Evolutionary conservation across 2,797 vertebrate genomes (phyloP).

Genomic region (Hypotaenidia okinawae): DNA sequence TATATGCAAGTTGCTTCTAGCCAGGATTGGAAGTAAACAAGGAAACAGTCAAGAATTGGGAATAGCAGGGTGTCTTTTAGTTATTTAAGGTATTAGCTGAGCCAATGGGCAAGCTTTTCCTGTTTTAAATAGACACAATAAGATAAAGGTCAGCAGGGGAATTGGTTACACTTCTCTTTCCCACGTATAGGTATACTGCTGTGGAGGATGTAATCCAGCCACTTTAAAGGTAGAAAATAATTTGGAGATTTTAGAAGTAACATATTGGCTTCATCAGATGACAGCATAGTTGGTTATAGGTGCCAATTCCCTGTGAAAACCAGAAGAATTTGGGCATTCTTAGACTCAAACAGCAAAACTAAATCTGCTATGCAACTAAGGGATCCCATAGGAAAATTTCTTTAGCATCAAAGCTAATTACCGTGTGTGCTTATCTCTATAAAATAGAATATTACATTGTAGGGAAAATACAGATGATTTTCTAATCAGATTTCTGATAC

Average conservation of each 20-base stretch:
- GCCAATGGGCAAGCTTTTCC: slow-evolving; percentile 47
- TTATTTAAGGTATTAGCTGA: slow-evolving; percentile 49
- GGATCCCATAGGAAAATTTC: background rate
- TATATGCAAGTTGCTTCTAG: background rate
- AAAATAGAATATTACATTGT: background rate
- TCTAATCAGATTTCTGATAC: background rate
- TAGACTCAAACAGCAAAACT: background rate
- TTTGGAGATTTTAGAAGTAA: background rate
- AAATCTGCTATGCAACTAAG: background rate
- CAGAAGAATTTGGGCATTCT: background rate
- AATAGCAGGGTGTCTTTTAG: slow-evolving; percentile 48
- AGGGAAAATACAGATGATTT: background rate
- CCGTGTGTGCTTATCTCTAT: background rate
- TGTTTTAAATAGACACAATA: slow-evolving; percentile 61
- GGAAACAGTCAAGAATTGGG: slow-evolving; percentile 53
- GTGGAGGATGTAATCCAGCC: background rate
- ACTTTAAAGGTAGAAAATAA: background rate
- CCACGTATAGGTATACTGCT: slow-evolving; percentile 11
- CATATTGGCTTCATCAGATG: background rate
- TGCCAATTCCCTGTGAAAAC: background rate
- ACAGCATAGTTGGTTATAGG: background rate
- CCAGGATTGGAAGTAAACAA: slow-evolving; percentile 34
- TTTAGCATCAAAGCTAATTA: background rate
- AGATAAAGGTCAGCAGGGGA: slow-evolving; percentile 66
- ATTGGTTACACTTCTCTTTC: slow-evolving; percentile 61